Base-by-base conservation (phyloP, 1,140 invertebrate species). In the Hylyphantes graminicola region DNA sequence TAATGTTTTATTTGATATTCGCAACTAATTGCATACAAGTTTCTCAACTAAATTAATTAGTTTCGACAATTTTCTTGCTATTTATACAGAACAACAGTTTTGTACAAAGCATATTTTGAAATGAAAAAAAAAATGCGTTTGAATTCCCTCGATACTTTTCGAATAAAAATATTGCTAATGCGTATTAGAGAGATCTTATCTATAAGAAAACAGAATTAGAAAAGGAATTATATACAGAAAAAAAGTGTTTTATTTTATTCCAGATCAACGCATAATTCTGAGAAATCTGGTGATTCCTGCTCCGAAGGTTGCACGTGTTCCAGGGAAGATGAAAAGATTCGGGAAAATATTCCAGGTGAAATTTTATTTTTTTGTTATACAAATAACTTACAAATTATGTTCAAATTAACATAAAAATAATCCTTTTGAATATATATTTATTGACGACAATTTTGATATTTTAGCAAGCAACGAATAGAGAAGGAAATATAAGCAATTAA, bases 311-410 rank as follows among this genome's bases (percentile, higher is more conserved):
- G 70, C 50, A 74, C 80, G 7, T 85, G 82, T 35, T 57, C 73
- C 6, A 57, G 82, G 51, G 82, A 85, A 51, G 82, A 85, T 12
- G 82, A 85, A 17, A 85, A 85, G 70, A 61, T 85, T 9, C 48
- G 74, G 21, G 82, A 85, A 61, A 85, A 85, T 54, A 85, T 85
- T 7, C 82, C 82, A 51, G 82, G 82, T 85, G 63, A 50, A 4
- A 10, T 51, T 21, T 21, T 63, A 51, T n/a, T 61, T 55, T 59
- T 74, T 59, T 11, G 10, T 74, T 21, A n/a, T 6, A 21, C 35
- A 64, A 35, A 35, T 35, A 35, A 35, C 35, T 35, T 35, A 35
- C 35, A 35, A 35, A 35, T 35, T 35, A 35, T 35, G 5, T 35
- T 35, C 35, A 35, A 35, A 35, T 35, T 35, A 35, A 2, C 35